Evolutionary conservation across 2,888 invertebrate genomes (phyloP).

Genomic region (Tolmerus cingulatus): DNA sequence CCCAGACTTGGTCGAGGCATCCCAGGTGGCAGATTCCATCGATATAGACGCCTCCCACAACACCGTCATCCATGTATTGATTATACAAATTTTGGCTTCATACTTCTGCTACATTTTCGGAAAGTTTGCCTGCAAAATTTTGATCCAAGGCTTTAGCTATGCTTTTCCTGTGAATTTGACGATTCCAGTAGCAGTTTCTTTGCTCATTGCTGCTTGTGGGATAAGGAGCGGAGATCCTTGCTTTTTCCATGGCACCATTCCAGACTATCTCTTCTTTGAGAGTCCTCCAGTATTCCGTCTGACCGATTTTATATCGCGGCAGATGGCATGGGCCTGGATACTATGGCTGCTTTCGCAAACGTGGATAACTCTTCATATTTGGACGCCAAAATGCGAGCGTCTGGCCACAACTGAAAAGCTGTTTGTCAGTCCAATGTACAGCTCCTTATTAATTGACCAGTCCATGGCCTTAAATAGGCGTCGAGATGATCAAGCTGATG

Average conservation of each 20-base stretch:
- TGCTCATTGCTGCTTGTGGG: constrained; percentile 88
- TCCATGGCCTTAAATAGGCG: constrained; percentile 92
- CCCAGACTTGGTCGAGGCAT: constrained; percentile 79
- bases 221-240: constrained; percentile 86
- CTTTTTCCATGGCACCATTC: constrained; percentile 85
- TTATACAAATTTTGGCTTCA: constrained; percentile 83
- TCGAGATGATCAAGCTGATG: constrained; percentile 89
- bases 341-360: constrained; percentile 93
- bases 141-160: constrained; percentile 96
- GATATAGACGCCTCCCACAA: constrained; percentile 75
- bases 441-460: constrained; percentile 90
- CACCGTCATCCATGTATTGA: constrained; percentile 77
- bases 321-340: constrained; percentile 94
- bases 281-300: constrained; percentile 84
- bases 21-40: constrained; percentile 77
- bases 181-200: constrained; percentile 87
- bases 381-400: constrained; percentile 97
- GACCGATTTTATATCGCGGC: constrained; percentile 82
- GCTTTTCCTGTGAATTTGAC: constrained; percentile 95
- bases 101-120: constrained; percentile 92
- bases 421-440: constrained; percentile 94
- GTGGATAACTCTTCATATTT: constrained; percentile 96
- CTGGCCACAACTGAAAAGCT: constrained; percentile 95
- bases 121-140: constrained; percentile 95
- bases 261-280: constrained; percentile 90